Conservation (phyloP, 2,888 invertebrate genomes). For the Gastrophysa polygoni region DNA sequence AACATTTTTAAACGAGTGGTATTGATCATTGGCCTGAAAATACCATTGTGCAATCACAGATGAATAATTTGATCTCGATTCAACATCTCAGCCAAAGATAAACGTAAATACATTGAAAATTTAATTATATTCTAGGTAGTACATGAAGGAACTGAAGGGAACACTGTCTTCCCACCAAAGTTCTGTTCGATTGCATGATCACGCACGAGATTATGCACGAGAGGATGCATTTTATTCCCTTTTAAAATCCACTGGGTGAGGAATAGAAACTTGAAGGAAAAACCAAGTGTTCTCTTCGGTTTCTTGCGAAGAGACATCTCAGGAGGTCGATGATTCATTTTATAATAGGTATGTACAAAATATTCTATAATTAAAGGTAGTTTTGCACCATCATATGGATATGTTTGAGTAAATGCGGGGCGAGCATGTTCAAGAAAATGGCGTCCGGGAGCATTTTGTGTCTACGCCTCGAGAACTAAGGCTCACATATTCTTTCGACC, state of each 20-base stretch:
- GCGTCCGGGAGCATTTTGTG: conserved; percentile 39
- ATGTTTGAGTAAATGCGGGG: conserved; percentile 55
- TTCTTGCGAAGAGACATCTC: background rate
- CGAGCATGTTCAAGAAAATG: conserved; percentile 47
- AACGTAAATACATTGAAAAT: background rate
- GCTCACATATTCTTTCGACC: conserved; percentile 35
- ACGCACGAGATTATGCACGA: too few relatives aligned
- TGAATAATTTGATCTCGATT: too few relatives aligned
- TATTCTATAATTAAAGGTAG: conserved; percentile 45
- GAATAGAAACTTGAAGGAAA: background rate
- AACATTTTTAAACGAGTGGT: too few relatives aligned
- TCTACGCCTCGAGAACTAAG: conserved; percentile 25
- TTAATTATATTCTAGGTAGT: background rate
- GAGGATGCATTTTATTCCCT: too few relatives aligned
- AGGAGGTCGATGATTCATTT: conserved; percentile 15
- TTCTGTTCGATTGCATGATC: too few relatives aligned
- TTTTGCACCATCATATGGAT: conserved; percentile 58
- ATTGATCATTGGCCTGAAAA: too few relatives aligned
- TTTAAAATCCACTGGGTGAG: too few relatives aligned
- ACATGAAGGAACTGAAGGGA: background rate
- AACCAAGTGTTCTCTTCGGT: background rate
- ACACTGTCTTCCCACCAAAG: background rate
- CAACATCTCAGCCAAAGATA: too few relatives aligned
- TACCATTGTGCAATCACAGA: too few relatives aligned
- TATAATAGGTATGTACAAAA: conserved; percentile 42